Conservation (phyloP, 1,140 invertebrate genomes). For the Maniola jurtina region DNA sequence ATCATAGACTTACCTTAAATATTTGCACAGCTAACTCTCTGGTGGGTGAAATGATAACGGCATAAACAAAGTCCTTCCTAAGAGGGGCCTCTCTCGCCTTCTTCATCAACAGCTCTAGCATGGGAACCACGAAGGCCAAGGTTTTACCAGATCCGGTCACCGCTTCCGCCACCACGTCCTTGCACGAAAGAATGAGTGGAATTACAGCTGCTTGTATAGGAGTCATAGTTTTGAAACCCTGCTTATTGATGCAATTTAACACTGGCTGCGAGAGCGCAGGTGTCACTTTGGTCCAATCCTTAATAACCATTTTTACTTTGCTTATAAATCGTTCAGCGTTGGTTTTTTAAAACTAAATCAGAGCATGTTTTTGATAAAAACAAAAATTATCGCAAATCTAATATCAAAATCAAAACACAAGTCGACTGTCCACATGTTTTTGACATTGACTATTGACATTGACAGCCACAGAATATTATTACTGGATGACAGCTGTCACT, state of each 20-base stretch:
- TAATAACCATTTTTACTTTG: constrained; percentile 58
- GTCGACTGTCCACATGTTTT: constrained; percentile 35
- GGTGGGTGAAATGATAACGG: constrained; percentile 95
- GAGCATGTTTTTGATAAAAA: background rate
- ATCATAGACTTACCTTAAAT: constrained; percentile 87
- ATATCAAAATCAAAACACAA: background rate
- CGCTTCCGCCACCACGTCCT: constrained; percentile 98
- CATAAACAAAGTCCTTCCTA: constrained; percentile 90
- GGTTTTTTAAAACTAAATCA: background rate
- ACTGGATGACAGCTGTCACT: no score
- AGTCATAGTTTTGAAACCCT: constrained; percentile 63
- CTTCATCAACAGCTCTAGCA: constrained; percentile 91
- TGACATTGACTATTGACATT: constrained; percentile 36
- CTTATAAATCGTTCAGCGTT: background rate
- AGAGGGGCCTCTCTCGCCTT: constrained; percentile 81
- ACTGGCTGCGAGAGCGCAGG: constrained; percentile 55
- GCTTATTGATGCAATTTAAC: constrained; percentile 60
- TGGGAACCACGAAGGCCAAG: constrained; percentile 94
- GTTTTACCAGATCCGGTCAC: constrained; percentile 99
- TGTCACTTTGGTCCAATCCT: constrained; percentile 59
- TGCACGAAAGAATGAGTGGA: constrained; percentile 92
- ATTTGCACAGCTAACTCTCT: constrained; percentile 95
- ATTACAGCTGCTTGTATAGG: constrained; percentile 90
- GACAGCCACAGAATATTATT: no score
- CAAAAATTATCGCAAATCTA: background rate